Base-by-base conservation (phyloP, 2,888 invertebrate species). In the Petrophora chlorosata region DNA sequence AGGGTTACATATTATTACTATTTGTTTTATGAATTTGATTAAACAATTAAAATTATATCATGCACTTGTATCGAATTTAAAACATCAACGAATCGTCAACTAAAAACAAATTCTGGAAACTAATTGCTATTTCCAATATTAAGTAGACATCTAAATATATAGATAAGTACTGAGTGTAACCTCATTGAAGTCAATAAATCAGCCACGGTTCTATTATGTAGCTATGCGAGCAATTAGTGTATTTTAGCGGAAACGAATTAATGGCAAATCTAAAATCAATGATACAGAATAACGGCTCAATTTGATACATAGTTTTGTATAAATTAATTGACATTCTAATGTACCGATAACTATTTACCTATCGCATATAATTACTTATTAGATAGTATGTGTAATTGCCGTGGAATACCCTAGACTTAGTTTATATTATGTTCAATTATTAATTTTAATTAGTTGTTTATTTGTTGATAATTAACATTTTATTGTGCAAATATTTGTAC, bases 371-470 rank as follows among this genome's bases (percentile, higher is more conserved):
- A 48, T 33, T 43, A 43, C 5, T 34, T 12, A 38, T 43, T 42
- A 29, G 7, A 14, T 8, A 17, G 57, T 48, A 14, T 15, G 58
- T 56, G 51, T 70, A 70, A 70, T 70, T 69, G 56, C 65, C 65
- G 64, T 62, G 59, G 61, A 66, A 68, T 71, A 65, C 49, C 62
- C 58, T 19, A 55, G 26, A 33, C 15, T 38, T 48, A 48, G 13
- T 16, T 25, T 32, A 36, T 28, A 36, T 28, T 22, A 38, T 43
- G 28, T 39, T 39, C 26, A 42, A 51, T 53, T 40, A 53, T 33
- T 43, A 34, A 58, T 67, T 65, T 67, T 67, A 65, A 67, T 70
- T 50, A 59, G 57, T 45, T 63, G 44, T 44, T 36, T 46, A 40
- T 48, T 52, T 39, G 15, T 14, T 36, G 29, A 39, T 48, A 35